Evolutionary conservation across 2,888 invertebrate species (phyloP), one percentile per base, ranked within the genome.

Genomic region (Tiphia femorata): DNA sequence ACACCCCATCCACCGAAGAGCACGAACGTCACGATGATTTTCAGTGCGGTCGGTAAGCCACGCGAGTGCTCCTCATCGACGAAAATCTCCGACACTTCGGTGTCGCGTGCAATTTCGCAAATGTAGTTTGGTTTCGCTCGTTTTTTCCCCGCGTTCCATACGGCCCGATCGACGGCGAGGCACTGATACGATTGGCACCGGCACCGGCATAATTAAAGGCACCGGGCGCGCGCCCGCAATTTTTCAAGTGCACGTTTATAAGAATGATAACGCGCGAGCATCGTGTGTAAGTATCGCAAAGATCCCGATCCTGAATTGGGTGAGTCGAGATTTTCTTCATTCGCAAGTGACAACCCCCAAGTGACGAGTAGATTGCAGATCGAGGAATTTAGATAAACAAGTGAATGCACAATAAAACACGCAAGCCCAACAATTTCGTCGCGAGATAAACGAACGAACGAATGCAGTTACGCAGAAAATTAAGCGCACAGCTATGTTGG

Each of bases 231-330:
- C 33, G 12, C 6, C 19, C 14, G 17, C 4, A 30, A 38, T 38
- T 58, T 62, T 62, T 72, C 48, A 43, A 53, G 47, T 50, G 52
- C 19, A 47, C 47, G 54, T 64, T 65, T 61, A 50, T 30, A 23
- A 43, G 14, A 5, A 30, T 35, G 73, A 74, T 75, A 70, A 70
- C 49, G 44, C 48, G 40, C n/a, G n/a, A n/a, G n/a, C n/a, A n/a
- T n/a, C n/a, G n/a, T n/a, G n/a, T n/a, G n/a, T n/a, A n/a, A n/a
- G n/a, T n/a, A n/a, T n/a, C n/a, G n/a, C n/a, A n/a, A n/a, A n/a
- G n/a, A n/a, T n/a, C n/a, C n/a, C n/a, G n/a, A n/a, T n/a, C n/a
- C n/a, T n/a, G n/a, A n/a, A n/a, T n/a, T n/a, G n/a, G n/a, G n/a
- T n/a, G n/a, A n/a, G n/a, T n/a, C n/a, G n/a, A n/a, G n/a, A n/a